phyloP scores from a whole-genome alignment of 2,888 invertebrate species.

The Acronicta aceris region DNA sequence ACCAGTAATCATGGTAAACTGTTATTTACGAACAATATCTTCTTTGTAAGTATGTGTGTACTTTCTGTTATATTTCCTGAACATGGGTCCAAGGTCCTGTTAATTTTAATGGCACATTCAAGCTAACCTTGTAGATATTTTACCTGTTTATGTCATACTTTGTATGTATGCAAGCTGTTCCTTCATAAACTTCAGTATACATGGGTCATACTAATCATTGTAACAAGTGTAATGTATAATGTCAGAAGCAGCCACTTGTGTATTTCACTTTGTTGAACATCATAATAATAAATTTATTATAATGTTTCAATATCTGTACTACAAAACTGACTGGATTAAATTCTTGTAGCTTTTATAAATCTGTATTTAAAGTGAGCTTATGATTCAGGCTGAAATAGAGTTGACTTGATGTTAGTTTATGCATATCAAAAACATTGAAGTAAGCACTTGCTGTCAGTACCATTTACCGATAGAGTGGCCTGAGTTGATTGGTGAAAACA shows the following conservation, averaged over 20 bases:
- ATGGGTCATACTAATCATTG: not conserved
- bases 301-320: too few species aligned
- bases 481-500: too few species aligned
- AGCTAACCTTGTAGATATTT: constrained; percentile 38
- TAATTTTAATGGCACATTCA: constrained; percentile 6
- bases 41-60: not conserved
- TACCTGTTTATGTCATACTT: constrained; percentile 23
- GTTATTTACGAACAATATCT: not conserved
- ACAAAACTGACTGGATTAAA: too few species aligned
- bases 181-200: not conserved
- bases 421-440: too few species aligned
- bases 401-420: too few species aligned
- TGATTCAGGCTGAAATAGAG: too few species aligned
- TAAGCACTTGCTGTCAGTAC: too few species aligned
- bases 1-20: constrained; percentile 8
- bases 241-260: not conserved
- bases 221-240: not conserved
- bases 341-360: too few species aligned
- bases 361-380: too few species aligned
- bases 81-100: constrained; percentile 16
- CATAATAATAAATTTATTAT: too few species aligned
- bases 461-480: too few species aligned
- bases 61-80: constrained; percentile 2
- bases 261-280: too few species aligned
- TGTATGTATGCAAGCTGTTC: constrained; percentile 27